These are phyloP conservation scores for Callipepla californica DNA, from an alignment of 2,113 vertebrate species.

Conservation along the genomic window DNA sequence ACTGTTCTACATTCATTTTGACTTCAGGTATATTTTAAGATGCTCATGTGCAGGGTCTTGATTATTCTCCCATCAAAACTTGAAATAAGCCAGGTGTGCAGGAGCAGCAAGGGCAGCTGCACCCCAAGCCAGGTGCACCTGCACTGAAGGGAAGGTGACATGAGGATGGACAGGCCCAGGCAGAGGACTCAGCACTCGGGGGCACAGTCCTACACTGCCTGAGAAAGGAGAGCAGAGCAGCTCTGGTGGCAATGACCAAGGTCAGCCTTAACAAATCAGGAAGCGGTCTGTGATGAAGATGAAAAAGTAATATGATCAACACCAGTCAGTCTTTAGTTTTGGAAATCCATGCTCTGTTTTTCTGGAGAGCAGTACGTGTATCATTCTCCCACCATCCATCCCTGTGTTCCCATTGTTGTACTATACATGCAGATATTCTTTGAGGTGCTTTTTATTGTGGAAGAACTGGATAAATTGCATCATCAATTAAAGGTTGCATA, in stretches of 20 bases:
- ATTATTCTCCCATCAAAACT: neutral
- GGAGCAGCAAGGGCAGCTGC: neutral
- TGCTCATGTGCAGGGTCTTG: neutral
- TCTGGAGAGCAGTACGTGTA: neutral
- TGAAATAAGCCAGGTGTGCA: neutral
- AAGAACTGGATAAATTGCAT: neutral
- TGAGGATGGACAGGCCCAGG: neutral
- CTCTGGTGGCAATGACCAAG: neutral
- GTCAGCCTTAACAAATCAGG: neutral
- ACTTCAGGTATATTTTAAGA: neutral
- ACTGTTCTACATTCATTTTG: neutral
- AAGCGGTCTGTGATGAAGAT: neutral
- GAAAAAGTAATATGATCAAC: neutral
- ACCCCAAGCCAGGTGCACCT: neutral
- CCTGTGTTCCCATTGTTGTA: neutral
- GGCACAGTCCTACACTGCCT: accelerated
- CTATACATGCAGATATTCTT: neutral
- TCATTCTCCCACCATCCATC: neutral
- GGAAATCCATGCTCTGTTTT: neutral
- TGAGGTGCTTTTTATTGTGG: neutral
- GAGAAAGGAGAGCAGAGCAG: neutral
- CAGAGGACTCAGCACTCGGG: neutral
- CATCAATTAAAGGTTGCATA: neutral
- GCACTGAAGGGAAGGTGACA: accelerated
- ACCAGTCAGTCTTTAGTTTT: neutral